These are phyloP conservation scores for Megalops atlanticus DNA, from an alignment of 2,113 vertebrate genomes.

Conservation along the genomic window DNA sequence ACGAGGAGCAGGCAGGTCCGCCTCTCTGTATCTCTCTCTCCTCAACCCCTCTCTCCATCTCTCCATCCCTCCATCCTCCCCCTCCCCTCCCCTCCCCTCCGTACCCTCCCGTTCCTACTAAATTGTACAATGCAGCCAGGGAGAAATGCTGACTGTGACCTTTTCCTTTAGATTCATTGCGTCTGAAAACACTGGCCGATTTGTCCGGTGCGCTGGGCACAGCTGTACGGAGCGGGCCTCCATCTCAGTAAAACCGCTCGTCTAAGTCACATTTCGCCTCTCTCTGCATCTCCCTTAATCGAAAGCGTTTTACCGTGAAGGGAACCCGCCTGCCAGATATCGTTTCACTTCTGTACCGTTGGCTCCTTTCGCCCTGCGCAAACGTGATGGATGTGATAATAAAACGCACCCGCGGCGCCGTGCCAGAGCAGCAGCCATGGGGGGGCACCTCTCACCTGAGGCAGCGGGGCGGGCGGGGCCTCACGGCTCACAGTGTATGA, in stretches of 20 bases:
- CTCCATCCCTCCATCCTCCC: neutral
- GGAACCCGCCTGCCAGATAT: neutral
- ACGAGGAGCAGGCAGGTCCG: neutral
- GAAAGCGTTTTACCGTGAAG: constrained; percentile 6
- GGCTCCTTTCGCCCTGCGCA: neutral
- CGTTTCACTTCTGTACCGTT: neutral
- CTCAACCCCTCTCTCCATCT: neutral
- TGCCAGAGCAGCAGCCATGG: too few relatives aligned
- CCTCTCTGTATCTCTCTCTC: neutral
- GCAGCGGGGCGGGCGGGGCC: too few relatives aligned
- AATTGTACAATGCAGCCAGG: neutral
- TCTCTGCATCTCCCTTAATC: neutral
- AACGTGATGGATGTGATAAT: neutral
- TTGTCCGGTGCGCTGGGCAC: neutral
- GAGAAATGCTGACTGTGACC: neutral
- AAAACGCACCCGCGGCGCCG: too few relatives aligned
- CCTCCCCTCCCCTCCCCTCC: neutral
- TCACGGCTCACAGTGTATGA: too few relatives aligned
- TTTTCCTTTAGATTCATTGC: neutral
- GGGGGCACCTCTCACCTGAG: too few relatives aligned
- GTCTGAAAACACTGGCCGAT: neutral
- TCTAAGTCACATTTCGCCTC: neutral
- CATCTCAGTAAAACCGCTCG: neutral
- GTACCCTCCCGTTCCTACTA: neutral
- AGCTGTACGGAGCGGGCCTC: neutral